Base-by-base conservation (phyloP, 2,888 invertebrate genomes). In the Piscicola geometra region DNA sequence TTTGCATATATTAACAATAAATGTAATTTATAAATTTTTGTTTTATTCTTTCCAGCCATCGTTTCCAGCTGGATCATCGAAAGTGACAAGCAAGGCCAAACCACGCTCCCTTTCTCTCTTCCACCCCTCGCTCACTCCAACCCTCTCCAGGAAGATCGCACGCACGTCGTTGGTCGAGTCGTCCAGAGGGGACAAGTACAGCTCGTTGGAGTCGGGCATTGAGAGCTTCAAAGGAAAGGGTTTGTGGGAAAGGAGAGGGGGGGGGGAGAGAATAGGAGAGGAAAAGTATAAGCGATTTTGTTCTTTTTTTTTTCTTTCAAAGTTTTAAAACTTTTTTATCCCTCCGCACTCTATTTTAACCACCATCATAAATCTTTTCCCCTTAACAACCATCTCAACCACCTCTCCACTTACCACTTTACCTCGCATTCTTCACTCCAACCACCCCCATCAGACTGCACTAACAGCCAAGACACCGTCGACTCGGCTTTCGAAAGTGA, bases 401-500 rank as follows among this genome's bases (percentile, higher is more conserved):
- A 41, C 41, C 41, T 41, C 15, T 41, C 15, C 41, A 9, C 41
- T 41, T 15, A 41, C 41, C 41, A 41, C 41, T 41, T 9, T 15
- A 41, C 9, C 41, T 9, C 41, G 15, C 5, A 5, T 41, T 9
- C 41, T 41, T 15, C 15, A 15, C 41, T 15, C 5, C 41, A 5
- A 41, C 41, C 41, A 41, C 41, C 41, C 60, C 9, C 60, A 5
- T 3, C 60, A 56, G 60, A 56, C 25, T 56, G 60, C 25, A 56
- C 60, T n/a, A 21, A 30, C 25, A 33, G 56, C 32, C 30, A 47
- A 33, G 73, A 73, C 32, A 36, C 60, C n/a, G 64, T 25, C n/a
- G 73, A 73, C 25, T 73, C 73, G 30, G 73, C 64, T 18, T 73
- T 73, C 35, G 64, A 52, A 25, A 73, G 35, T 30, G 73, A 73